These are phyloP conservation scores for Xestoiulus laeticollis DNA, from an alignment of 2,888 invertebrate genomes.

Conservation along the genomic window DNA sequence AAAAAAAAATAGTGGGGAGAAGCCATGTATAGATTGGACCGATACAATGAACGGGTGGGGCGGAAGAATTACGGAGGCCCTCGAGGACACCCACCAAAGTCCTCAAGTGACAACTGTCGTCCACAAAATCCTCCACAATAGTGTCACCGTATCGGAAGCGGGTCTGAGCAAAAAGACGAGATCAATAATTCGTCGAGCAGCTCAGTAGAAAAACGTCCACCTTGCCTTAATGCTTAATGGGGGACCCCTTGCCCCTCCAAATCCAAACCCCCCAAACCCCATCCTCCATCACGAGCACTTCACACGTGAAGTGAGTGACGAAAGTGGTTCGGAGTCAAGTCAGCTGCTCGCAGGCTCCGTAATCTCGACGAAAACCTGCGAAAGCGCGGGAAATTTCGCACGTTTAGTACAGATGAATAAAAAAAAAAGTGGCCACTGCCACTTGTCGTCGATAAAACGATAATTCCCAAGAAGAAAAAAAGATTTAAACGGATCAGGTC, in stretches of 20 bases:
- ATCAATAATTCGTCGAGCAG: not conserved
- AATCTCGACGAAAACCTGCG: constrained; percentile 20
- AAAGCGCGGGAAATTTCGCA: constrained; percentile 6
- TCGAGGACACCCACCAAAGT: not conserved
- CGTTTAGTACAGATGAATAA: not conserved
- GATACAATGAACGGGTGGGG: not conserved
- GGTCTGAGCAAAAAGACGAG: not conserved
- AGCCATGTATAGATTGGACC: not conserved
- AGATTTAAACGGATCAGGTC: not conserved
- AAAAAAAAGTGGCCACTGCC: not conserved
- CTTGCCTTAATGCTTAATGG: not conserved
- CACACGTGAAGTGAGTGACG: constrained; percentile 31
- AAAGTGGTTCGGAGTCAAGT: constrained; percentile 38
- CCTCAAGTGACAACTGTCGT: constrained; percentile 12
- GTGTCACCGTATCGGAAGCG: not conserved
- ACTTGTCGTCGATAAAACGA: constrained; percentile 13
- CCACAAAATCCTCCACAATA: constrained; percentile 10
- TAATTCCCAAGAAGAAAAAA: not conserved
- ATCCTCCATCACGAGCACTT: constrained; percentile 9
- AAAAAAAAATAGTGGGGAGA: not conserved
- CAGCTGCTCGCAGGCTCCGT: constrained; percentile 6
- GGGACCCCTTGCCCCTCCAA: not conserved
- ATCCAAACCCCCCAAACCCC: not conserved
- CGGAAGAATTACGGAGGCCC: not conserved
- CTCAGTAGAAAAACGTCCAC: not conserved